phyloP scores from a whole-genome alignment of 1,140 invertebrate species.

The Brachionus sp. region DNA sequence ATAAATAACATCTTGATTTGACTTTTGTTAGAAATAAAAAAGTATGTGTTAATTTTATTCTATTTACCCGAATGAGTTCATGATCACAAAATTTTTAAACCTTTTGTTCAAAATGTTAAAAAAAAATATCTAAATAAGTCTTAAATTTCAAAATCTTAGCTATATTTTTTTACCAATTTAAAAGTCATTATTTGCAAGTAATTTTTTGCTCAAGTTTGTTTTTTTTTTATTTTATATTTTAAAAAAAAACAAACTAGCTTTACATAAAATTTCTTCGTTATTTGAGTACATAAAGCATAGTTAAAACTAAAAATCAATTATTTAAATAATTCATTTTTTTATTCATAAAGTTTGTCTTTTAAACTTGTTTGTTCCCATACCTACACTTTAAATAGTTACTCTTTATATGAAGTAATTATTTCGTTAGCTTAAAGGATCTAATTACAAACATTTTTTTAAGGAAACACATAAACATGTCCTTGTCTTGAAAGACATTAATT shows the following conservation, averaged over 20 bases:
- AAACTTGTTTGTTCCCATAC: conserved; percentile 28
- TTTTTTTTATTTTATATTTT: not conserved
- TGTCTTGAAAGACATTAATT: not conserved
- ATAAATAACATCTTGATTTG: not conserved
- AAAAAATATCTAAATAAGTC: not conserved
- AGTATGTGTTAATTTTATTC: not conserved
- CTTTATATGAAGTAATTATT: not conserved
- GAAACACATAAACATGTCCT: not conserved
- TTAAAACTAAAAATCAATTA: conserved; percentile 12
- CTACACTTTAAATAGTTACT: not conserved
- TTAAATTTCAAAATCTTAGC: not conserved
- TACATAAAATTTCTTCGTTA: not conserved
- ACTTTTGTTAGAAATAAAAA: not conserved
- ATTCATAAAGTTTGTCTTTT: conserved; percentile 22
- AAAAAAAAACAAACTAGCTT: conserved; percentile 2
- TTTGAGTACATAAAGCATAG: not conserved
- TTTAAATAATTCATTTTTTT: not conserved
- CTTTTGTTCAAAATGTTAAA: not conserved
- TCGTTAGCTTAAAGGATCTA: not conserved
- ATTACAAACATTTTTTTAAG: not conserved
- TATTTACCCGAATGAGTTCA: not conserved
- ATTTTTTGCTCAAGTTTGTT: not conserved
- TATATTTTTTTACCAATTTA: not conserved
- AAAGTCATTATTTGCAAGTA: conserved; percentile 1
- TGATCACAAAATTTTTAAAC: not conserved